Base-by-base conservation (phyloP, 2,113 vertebrate species). In the Ploceus nigricollis region DNA sequence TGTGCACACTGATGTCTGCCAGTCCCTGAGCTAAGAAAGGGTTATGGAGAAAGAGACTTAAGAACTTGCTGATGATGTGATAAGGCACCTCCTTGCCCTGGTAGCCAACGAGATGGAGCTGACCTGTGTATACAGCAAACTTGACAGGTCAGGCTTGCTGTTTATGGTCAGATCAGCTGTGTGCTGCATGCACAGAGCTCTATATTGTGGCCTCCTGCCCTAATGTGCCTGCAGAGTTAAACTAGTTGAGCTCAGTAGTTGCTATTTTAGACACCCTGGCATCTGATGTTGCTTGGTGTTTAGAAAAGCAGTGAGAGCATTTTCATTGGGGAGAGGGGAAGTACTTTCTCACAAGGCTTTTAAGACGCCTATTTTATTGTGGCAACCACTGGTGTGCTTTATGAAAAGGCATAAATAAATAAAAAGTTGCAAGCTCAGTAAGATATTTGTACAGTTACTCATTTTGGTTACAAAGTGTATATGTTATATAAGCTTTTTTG, bases 221-320 rank as follows among this genome's bases (percentile, higher is more conserved):
- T 83, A 58, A 91, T 24, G 3, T 95, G 93, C 92, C 87, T 81
- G 71, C 51, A 37, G 60, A 95, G 91, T 86, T 96, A 70, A 92
- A 95, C 86, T 45, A 70, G 82, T 88, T 77, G 92, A 92, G 86
- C 94, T 87, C 86, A 61, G 90, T 92, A 45, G 95, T 89, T 96
- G 89, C 96, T 97, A 95, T 97, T 97, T 97, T 96, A 89, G 79
- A 96, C 93, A 93, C 93, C 76, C 80, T 93, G 95, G 95, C 93
- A 95, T 97, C 68, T 96, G 82, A 80, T 88, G 71, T 92, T 93
- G 88, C 88, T 86, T 77, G 64, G 82, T 96, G 89, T 95, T 96
- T 57, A 63, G 86, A 88, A 93, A 90, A 95, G 72, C 76, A 80
- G 79, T 39, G 35, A 69, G 64, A 88, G 71, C 47, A 40, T 81